A percentile compares a stretch with the other conserved stretches of the same genome.
Conservation (phyloP, 2,113 vertebrate genomes). For the Laterallus jamaicensis region DNA sequence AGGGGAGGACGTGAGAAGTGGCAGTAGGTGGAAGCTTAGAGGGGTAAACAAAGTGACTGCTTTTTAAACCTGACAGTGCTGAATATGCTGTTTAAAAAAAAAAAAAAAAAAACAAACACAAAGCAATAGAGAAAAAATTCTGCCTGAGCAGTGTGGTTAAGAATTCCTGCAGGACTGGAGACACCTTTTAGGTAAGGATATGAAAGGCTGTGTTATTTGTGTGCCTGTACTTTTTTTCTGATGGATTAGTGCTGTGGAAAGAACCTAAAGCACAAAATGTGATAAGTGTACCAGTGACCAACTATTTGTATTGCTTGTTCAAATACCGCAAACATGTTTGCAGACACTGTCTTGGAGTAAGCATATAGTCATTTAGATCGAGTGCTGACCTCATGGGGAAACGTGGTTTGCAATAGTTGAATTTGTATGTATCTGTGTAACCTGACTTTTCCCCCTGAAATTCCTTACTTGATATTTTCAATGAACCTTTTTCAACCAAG, state of each 20-base stretch:
- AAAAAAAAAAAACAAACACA: fast-evolving
- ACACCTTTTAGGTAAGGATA: background rate
- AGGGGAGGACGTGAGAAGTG: background rate
- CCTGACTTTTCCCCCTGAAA: fast-evolving
- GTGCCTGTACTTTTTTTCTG: background rate
- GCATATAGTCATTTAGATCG: background rate
- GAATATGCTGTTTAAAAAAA: background rate
- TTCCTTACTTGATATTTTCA: background rate
- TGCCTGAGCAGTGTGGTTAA: background rate
- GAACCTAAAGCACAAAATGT: background rate
- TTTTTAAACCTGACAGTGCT: background rate
- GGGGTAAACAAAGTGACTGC: fast-evolving
- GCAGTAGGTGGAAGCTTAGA: background rate
- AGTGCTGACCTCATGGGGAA: background rate
- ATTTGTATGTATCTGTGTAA: background rate
- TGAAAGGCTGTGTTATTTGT: background rate
- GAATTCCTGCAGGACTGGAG: background rate
- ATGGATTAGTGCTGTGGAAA: background rate
- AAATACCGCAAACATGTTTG: background rate
- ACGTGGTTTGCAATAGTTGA: background rate
- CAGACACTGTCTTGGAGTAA: background rate
- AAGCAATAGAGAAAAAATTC: background rate
- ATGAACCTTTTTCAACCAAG: background rate
- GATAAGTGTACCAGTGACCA: background rate
- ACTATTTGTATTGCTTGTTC: background rate